phyloP scores from a whole-genome alignment of 1,140 invertebrate species.

The Euura saliciscinereae region DNA sequence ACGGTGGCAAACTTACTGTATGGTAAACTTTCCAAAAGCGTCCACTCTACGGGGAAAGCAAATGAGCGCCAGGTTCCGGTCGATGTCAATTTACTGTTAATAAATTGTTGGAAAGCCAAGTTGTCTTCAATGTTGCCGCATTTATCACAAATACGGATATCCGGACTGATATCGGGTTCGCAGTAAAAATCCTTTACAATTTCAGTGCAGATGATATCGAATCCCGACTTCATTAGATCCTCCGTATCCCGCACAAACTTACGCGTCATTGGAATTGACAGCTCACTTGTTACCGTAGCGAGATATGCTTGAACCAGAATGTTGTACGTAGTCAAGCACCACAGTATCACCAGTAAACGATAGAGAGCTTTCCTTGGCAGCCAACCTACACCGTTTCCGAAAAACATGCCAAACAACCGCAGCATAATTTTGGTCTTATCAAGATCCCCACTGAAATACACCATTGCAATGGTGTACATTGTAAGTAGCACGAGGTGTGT shows the following conservation, averaged over 20 bases:
- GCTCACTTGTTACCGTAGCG: slow-evolving; percentile 29
- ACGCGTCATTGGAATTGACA: slow-evolving; percentile 21
- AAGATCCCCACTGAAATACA: slow-evolving; percentile 11
- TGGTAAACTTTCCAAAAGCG: background rate
- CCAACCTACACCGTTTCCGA: slow-evolving; percentile 28
- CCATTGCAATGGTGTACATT: slow-evolving; percentile 17
- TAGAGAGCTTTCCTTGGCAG: slow-evolving; percentile 26
- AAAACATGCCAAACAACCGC: slow-evolving; percentile 27
- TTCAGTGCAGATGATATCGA: slow-evolving; percentile 25
- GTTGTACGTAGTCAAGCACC: slow-evolving; percentile 31
- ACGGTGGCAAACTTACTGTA: background rate
- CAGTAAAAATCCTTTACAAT: slow-evolving; percentile 11
- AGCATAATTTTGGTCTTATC: slow-evolving; percentile 28
- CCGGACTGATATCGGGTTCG: no score
- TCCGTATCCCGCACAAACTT: slow-evolving; percentile 26
- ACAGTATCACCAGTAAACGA: slow-evolving; percentile 19
- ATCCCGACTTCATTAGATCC: slow-evolving; percentile 25
- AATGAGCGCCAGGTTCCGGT: background rate
- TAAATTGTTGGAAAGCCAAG: background rate
- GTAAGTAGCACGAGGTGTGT: slow-evolving; percentile 17
- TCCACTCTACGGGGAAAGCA: background rate
- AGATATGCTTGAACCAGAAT: slow-evolving; percentile 32
- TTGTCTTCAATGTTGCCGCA: background rate
- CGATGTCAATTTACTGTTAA: background rate
- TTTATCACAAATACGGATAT: background rate